phyloP scores from a whole-genome alignment of 1,140 invertebrate species.

The Spodoptera litura region DNA sequence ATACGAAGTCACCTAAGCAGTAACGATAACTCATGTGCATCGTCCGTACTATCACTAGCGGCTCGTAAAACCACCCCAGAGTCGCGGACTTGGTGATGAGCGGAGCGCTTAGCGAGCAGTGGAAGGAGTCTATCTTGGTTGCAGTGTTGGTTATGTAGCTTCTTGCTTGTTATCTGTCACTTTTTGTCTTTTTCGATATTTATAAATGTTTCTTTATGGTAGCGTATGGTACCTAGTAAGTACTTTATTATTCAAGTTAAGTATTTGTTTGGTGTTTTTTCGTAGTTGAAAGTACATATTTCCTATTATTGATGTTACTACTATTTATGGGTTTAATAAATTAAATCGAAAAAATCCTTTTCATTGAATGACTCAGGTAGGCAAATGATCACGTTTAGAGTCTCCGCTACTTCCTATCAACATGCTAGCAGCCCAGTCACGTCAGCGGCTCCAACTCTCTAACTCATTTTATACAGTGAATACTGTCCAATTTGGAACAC shows the following conservation, averaged over 20 bases:
- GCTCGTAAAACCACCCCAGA: constrained; percentile 59
- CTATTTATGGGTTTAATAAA: no score
- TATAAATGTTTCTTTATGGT: no score
- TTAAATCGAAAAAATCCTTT: no score
- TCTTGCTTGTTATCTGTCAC: no score
- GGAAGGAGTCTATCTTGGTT: not conserved
- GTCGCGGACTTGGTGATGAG: constrained; percentile 23
- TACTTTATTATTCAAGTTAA: no score
- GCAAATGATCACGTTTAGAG: not conserved
- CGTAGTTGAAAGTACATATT: no score
- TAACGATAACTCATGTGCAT: constrained; percentile 61
- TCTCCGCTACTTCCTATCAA: constrained; percentile 12
- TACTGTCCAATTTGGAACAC: constrained; percentile 62
- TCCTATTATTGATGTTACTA: no score
- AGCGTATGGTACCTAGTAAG: no score
- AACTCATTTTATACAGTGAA: constrained; percentile 66
- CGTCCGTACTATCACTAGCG: constrained; percentile 59
- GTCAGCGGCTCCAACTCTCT: constrained; percentile 45
- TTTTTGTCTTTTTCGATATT: no score
- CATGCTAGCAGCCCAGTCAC: constrained; percentile 2
- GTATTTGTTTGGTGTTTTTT: no score
- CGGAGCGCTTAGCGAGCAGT: constrained; percentile 31
- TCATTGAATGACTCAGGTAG: no score
- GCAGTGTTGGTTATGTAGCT: no score
- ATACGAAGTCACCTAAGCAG: constrained; percentile 57